Evolutionary conservation across 1,140 invertebrate species (phyloP).

Genomic region (Hylaeus volcanicus): DNA sequence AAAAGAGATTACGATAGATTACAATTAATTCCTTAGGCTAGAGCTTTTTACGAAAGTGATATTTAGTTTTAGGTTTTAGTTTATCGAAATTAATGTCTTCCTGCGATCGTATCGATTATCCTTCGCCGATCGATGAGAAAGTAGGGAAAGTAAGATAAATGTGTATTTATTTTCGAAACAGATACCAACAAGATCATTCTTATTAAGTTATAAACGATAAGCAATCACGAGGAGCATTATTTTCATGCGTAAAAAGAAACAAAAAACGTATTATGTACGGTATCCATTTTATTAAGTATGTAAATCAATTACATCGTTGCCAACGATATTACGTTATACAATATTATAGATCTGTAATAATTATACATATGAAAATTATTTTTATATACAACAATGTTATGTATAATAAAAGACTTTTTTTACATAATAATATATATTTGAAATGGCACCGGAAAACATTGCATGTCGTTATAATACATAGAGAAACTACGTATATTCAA

Average conservation of each 20-base stretch:
- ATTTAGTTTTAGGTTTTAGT: constrained; percentile 9
- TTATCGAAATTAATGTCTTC: constrained; percentile 4
- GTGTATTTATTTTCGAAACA: constrained; percentile 1
- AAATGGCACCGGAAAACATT: constrained; percentile 38
- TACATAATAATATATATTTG: constrained; percentile 38
- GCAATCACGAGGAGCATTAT: not conserved
- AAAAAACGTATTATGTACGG: constrained; percentile 11
- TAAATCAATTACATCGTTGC: constrained; percentile 38
- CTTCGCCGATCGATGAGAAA: not conserved
- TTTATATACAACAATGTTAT: constrained; percentile 52
- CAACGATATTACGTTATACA: constrained; percentile 43
- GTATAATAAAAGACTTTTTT: constrained; percentile 54
- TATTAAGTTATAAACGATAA: not conserved
- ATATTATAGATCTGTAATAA: constrained; percentile 46
- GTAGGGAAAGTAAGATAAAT: not conserved
- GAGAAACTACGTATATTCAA: not conserved
- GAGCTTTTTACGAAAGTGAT: constrained; percentile 14
- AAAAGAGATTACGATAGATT: not conserved
- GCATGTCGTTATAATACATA: constrained; percentile 4
- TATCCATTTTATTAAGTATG: constrained; percentile 47
- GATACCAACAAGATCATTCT: not conserved
- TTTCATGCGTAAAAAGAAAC: not conserved
- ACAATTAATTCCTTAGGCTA: not conserved
- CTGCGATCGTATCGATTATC: not conserved
- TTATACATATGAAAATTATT: constrained; percentile 51